Conservation (phyloP, 2,113 vertebrate species). For the Pedetes capensis region DNA sequence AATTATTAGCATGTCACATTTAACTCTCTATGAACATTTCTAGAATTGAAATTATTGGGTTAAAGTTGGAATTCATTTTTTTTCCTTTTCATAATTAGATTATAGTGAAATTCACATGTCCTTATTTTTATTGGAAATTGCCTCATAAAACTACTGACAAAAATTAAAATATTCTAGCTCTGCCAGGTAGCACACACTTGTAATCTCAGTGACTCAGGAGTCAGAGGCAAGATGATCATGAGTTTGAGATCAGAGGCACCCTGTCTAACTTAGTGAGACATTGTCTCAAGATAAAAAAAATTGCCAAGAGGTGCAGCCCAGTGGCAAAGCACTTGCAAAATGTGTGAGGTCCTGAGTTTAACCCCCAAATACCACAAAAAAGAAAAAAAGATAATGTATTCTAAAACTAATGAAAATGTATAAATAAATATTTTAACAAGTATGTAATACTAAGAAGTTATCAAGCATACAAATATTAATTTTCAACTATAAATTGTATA, state of each 20-base stretch:
- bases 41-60: background rate
- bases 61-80: background rate
- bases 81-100: background rate
- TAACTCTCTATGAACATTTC: background rate
- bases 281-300: too few species aligned
- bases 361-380: too few species aligned
- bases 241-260: too few species aligned
- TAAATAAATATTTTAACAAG: background rate
- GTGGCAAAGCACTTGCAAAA: too few species aligned
- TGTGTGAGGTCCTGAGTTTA: too few species aligned
- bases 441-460: background rate
- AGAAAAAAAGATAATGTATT: too few species aligned
- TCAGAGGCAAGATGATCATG: too few species aligned
- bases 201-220: too few species aligned
- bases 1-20: background rate
- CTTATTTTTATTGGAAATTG: background rate
- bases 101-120: background rate
- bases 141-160: background rate
- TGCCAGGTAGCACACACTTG: too few species aligned
- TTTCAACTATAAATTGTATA: background rate
- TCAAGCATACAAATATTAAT: background rate
- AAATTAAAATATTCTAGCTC: constrained; percentile 6
- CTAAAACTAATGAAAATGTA: background rate
- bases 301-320: too few species aligned
- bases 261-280: too few species aligned